Base-by-base conservation (phyloP, 2,888 invertebrate genomes). In the Ophion slaviceki region DNA sequence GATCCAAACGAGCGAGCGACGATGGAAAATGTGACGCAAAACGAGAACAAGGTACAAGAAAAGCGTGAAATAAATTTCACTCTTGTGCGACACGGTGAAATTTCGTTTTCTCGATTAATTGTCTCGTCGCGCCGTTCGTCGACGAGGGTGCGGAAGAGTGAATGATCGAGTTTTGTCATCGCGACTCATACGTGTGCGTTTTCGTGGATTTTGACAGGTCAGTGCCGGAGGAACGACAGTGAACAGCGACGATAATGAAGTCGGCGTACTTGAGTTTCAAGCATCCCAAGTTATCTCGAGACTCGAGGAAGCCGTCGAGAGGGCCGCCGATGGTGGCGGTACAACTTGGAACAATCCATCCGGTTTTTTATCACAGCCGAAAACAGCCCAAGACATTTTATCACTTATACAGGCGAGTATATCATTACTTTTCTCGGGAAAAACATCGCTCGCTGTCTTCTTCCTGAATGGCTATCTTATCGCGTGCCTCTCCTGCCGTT, bases 221-320 rank as follows among this genome's bases (percentile, higher is more conserved):
- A 91, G 91, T 89, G 88, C 87, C 88, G 91, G 87, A 89, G 88
- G 77, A 28, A 87, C 66, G 67, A 47, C 87, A 88, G 87, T 87
- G 82, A 72, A 59, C 45, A 78, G 86, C 77, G 87, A 87, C 68
- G 85, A 85, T 68, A 92, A 89, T 87, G 91, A 92, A 82, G 90
- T 94, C 28, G 91, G 91, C 70, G 93, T 92, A 68, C 89, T 97
- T 89, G 96, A 97, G 93, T 95, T 97, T 93, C 96, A 97, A 93
- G 96, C 97, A 75, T 96, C 97, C 4, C 96, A 96, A 92, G 96
- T 96, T 88, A 95, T 97, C 78, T 96, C 96, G 83, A 95, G 96
- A 62, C 93, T 97, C 86, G 97, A 97, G 92, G 96, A 96, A 88
- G 95, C 95, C 82, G 96, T 95, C 6, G 95, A 93, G 77, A 92